Conservation (phyloP, 2,888 invertebrate species). For the Caenorhabditis imperialis region DNA sequence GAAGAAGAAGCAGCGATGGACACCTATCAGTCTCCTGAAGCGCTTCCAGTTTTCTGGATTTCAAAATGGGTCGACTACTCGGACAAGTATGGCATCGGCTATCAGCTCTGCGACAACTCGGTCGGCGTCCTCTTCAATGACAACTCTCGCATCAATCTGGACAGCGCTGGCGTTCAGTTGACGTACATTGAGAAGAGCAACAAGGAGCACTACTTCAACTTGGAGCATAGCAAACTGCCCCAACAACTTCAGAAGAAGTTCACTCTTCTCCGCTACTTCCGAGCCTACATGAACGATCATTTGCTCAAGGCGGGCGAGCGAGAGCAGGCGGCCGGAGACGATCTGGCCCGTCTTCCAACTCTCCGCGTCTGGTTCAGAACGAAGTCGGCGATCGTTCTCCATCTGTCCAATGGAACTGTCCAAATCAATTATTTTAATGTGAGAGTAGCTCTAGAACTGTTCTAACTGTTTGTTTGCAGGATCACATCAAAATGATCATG, state of each 20-base stretch:
- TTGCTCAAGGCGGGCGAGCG: slow-evolving; percentile 84
- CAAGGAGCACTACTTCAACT: slow-evolving; percentile 90
- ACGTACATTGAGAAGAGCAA: slow-evolving; percentile 95
- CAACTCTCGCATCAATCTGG: slow-evolving; percentile 91
- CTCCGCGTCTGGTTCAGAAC: slow-evolving; percentile 97
- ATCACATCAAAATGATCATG: slow-evolving; percentile 97
- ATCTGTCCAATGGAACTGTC: slow-evolving; percentile 93
- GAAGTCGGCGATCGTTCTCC: slow-evolving; percentile 94
- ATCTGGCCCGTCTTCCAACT: slow-evolving; percentile 92
- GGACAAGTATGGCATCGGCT: slow-evolving; percentile 99
- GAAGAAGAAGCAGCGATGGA: slow-evolving; percentile 81
- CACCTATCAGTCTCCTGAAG: slow-evolving; percentile 94
- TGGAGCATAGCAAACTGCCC: slow-evolving; percentile 84
- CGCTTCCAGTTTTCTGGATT: slow-evolving; percentile 96
- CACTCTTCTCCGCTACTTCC: slow-evolving; percentile 94
- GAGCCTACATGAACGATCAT: slow-evolving; percentile 98
- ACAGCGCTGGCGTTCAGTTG: slow-evolving; percentile 92
- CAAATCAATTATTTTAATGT: slow-evolving; percentile 77
- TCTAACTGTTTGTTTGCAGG: slow-evolving; percentile 79
- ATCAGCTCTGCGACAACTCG: slow-evolving; percentile 95
- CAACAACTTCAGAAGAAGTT: slow-evolving; percentile 81
- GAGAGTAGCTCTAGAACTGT: not conserved
- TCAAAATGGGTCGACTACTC: slow-evolving; percentile 99
- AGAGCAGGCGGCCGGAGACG: slow-evolving; percentile 85
- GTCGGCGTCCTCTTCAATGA: slow-evolving; percentile 99